Base-by-base conservation (phyloP, 1,140 invertebrate genomes). In the Brachionus asplanchnoidis region DNA sequence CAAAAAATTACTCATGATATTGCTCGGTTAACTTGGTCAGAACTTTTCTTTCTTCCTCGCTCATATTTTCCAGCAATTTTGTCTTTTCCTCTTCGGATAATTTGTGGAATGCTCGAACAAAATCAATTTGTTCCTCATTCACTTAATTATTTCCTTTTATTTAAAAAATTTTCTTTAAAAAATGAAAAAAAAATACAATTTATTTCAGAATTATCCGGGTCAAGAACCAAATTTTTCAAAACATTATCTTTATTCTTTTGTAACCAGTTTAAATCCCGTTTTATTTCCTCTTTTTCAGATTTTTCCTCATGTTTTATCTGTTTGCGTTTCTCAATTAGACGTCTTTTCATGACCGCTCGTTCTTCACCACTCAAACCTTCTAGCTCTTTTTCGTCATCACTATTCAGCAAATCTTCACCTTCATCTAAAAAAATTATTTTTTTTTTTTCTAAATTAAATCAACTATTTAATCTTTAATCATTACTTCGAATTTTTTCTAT, bases 311-410 rank as follows among this genome's bases (percentile, higher is more conserved):
- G 9, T 46, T 82, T 65, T 36, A 42, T 36, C 26, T 82, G 32
- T 44, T 82, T 82, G 20, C 53, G 28, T 42, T 80, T 80, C n/a
- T 82, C 79, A 82, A 82, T 82, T 17, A 82, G 60, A 20, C 60
- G 79, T 46, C 53, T 6, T 17, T 68, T 82, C 28, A 53, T 23
- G 12, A 44, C 23, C 40, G 36, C 26, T 46, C 42, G 26, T 46
- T 82, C 53, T 11, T 82, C 79, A 14, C 79, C 79, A 26, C 20
- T 82, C 42, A 82, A 68, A 12, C 65, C 65, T 40, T 44, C 53
- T 6, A 82, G n/a, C 20, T 82, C 79, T 40, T 65, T 42, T 65
- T 82, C 79, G 14, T 82, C 79, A 26, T 82, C 79, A 28, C 79
- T 82, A 36, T 82, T 36, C 32, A 82, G 65, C 28, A 82, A 36